These are phyloP conservation scores for Parotia lawesii DNA, from an alignment of 2,113 vertebrate genomes.

Conservation along the genomic window DNA sequence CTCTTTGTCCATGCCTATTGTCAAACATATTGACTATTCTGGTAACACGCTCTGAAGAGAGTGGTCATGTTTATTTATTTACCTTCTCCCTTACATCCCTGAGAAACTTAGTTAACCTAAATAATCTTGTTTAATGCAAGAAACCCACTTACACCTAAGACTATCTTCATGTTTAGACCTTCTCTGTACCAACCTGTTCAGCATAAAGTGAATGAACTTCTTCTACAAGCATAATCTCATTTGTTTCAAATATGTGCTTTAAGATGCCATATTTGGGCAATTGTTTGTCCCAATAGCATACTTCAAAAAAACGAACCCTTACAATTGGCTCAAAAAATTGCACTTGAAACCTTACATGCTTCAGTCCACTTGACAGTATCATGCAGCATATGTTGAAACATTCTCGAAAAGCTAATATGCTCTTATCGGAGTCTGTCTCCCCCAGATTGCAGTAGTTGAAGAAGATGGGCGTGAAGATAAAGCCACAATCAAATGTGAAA, in stretches of 20 bases:
- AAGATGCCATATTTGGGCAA: neutral
- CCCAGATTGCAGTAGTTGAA: conserved; percentile 90
- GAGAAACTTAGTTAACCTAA: neutral
- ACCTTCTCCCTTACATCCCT: neutral
- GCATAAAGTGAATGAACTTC: neutral
- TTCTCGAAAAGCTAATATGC: neutral
- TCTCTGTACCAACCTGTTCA: neutral
- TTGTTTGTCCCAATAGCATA: neutral
- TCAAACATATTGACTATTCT: neutral
- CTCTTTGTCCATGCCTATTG: neutral
- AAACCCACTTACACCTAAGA: neutral
- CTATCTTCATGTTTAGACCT: neutral
- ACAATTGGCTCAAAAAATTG: neutral
- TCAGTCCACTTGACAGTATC: neutral
- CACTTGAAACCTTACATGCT: neutral
- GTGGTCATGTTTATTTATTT: neutral
- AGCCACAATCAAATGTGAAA: conserved; percentile 98
- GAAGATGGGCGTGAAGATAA: conserved; percentile 97
- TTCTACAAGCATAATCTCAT: neutral
- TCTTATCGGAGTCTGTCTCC: neutral
- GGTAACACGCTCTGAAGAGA: neutral
- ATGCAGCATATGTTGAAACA: neutral
- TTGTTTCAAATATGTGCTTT: neutral
- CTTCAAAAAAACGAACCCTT: neutral
- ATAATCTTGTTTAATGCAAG: neutral